Percentiles rank a stretch among this genome's conserved stretches.
Conservation (phyloP, 1,140 invertebrate species). For the Sycobia sp. region DNA sequence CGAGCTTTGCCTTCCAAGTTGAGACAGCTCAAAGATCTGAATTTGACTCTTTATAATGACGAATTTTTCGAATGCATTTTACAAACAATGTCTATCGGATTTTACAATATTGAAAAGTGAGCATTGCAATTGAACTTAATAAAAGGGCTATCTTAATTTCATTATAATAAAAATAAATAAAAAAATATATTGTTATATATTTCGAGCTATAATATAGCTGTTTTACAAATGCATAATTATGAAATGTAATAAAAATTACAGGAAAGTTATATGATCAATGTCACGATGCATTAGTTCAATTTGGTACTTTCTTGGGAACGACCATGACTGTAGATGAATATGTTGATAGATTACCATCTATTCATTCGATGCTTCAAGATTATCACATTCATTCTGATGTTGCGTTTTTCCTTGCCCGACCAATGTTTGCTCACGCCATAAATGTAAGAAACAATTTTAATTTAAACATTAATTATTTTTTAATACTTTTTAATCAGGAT, state of each 20-base stretch:
- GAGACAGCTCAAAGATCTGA: too few relatives aligned
- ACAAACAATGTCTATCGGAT: too few relatives aligned
- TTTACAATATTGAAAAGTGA: too few relatives aligned
- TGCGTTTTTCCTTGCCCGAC: conserved; percentile 93
- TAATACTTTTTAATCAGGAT: background rate
- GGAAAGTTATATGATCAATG: conserved; percentile 83
- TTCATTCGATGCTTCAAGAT: conserved; percentile 87
- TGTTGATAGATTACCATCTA: conserved; percentile 83
- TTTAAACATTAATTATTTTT: too few relatives aligned
- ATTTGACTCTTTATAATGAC: too few relatives aligned
- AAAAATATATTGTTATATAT: background rate
- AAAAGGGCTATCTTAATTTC: background rate
- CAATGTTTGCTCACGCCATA: conserved; percentile 88
- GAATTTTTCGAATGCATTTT: too few relatives aligned
- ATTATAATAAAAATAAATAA: background rate
- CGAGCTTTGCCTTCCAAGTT: too few relatives aligned
- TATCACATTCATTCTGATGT: conserved; percentile 95
- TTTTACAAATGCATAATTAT: too few relatives aligned
- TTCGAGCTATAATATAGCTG: background rate
- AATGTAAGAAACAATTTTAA: conserved; percentile 67
- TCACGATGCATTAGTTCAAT: conserved; percentile 97
- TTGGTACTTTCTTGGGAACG: conserved; percentile 93
- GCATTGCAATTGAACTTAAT: background rate
- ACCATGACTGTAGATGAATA: conserved; percentile 95
- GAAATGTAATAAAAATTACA: too few relatives aligned